Conservation (phyloP, 2,888 invertebrate genomes). For the Gastracanthus pulcherrimus region DNA sequence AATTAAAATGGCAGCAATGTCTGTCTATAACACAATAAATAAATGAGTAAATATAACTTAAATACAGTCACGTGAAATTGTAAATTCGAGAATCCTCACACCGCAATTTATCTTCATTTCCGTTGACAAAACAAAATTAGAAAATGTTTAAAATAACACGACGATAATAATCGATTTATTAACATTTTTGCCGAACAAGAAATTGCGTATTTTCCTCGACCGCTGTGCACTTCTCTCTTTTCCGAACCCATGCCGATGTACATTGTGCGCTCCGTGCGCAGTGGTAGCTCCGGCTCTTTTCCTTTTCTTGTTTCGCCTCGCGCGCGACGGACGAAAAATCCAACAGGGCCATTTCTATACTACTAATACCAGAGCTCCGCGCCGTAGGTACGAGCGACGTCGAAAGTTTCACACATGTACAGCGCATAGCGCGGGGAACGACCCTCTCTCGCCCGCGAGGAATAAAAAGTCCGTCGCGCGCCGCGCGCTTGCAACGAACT, state of each 20-base stretch:
- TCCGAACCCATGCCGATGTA: too few relatives aligned
- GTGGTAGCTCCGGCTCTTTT: neutral
- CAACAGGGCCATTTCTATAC: conserved; percentile 39
- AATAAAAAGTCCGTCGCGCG: neutral
- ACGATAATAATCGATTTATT: too few relatives aligned
- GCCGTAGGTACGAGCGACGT: too few relatives aligned
- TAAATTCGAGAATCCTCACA: too few relatives aligned
- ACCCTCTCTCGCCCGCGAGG: neutral
- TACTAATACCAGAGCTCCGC: conserved; percentile 18
- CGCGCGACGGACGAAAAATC: conserved; percentile 8
- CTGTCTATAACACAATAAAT: too few relatives aligned
- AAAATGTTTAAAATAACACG: too few relatives aligned
- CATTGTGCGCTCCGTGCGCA: neutral
- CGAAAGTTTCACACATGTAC: neutral
- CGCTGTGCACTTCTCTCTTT: too few relatives aligned
- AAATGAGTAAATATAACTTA: too few relatives aligned
- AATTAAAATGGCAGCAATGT: too few relatives aligned
- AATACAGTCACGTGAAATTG: neutral
- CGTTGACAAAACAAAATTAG: too few relatives aligned
- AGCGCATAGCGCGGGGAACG: neutral
- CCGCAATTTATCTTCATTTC: too few relatives aligned
- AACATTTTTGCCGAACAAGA: neutral
- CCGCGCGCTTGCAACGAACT: neutral
- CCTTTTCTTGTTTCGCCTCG: neutral
- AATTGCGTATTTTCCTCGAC: neutral